phyloP scores from a whole-genome alignment of 2,888 invertebrate species.

The Nowickia ferox region DNA sequence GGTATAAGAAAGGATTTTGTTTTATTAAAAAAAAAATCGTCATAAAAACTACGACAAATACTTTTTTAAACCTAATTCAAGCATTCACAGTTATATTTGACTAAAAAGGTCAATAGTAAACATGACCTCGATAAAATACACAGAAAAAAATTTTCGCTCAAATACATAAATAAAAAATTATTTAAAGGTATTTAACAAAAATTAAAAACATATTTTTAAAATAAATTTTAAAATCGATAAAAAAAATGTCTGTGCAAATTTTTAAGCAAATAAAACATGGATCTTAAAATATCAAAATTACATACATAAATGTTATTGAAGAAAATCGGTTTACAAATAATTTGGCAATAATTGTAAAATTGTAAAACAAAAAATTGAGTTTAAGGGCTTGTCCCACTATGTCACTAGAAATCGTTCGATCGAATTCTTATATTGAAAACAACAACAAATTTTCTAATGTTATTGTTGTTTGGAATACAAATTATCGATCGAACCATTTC shows the following conservation, averaged over 20 bases:
- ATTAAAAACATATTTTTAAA: no score
- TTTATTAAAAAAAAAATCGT: constrained; percentile 22
- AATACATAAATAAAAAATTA: not conserved
- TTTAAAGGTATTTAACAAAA: no score
- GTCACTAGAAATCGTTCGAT: no score
- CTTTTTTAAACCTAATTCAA: constrained; percentile 32
- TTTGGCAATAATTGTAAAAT: not conserved
- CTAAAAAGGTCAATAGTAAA: constrained; percentile 12
- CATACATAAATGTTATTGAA: not conserved
- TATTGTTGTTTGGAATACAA: no score
- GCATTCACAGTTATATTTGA: constrained; percentile 53
- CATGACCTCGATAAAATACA: constrained; percentile 12
- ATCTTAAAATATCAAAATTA: not conserved
- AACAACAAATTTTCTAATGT: no score
- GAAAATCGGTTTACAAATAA: not conserved
- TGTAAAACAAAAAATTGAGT: no score
- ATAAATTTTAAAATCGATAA: not conserved
- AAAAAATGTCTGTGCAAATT: not conserved
- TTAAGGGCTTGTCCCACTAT: no score
- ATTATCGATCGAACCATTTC: no score
- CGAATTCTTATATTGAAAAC: no score
- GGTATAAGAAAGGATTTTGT: constrained; percentile 1
- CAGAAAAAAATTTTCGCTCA: not conserved
- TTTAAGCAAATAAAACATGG: constrained; percentile 6
- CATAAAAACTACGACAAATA: constrained; percentile 14